A percentile compares a stretch with the other conserved stretches of the same genome.
phyloP scores from a whole-genome alignment of 2,113 vertebrate species.

The Chrysochloris asiatica region DNA sequence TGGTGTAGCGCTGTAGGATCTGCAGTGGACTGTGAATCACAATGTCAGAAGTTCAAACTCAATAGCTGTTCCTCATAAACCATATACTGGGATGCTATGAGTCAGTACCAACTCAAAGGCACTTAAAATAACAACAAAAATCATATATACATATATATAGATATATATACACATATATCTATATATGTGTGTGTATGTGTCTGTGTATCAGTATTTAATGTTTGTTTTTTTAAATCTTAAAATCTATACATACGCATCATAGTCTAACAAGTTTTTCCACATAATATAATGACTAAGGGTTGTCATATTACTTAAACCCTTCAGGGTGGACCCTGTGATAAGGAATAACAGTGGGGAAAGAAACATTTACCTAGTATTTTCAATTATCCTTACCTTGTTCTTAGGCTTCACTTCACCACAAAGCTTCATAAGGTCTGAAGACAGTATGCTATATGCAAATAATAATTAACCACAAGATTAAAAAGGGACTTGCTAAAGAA shows the following conservation, averaged over 20 bases:
- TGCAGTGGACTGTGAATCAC: too few relatives aligned
- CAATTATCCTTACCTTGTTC: slow-evolving; percentile 89
- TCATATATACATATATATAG: too few relatives aligned
- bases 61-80: too few relatives aligned
- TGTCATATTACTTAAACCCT: slow-evolving; percentile 7
- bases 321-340: neutral
- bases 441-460: slow-evolving; percentile 87
- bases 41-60: too few relatives aligned
- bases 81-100: too few relatives aligned
- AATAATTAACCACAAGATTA: slow-evolving; percentile 60
- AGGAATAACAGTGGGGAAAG: neutral
- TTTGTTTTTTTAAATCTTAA: slow-evolving; percentile 21
- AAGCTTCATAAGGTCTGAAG: slow-evolving; percentile 96
- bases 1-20: too few relatives aligned
- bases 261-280: slow-evolving; percentile 8
- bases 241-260: neutral
- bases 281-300: neutral
- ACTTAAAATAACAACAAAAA: too few relatives aligned
- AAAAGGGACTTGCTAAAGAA: neutral
- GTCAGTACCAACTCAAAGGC: too few relatives aligned
- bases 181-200: too few relatives aligned
- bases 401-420: slow-evolving; percentile 94
- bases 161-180: too few relatives aligned
- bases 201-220: too few relatives aligned
- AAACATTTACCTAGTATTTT: neutral